Base-by-base conservation (phyloP, 2,797 vertebrate species). In the Psittacula echo region DNA sequence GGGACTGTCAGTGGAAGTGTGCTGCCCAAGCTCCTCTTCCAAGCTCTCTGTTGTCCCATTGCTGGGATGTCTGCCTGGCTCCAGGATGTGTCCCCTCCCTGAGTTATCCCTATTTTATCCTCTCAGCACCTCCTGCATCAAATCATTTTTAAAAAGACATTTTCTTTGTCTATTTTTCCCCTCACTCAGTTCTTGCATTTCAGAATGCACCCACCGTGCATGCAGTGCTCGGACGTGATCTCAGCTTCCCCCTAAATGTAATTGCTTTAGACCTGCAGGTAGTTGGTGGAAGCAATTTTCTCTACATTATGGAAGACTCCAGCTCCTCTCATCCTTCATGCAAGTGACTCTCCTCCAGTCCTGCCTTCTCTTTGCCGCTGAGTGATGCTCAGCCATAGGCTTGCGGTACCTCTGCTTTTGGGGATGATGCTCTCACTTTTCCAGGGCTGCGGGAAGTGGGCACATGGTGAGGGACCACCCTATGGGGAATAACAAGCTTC, bases 271-370 rank as follows among this genome's bases (percentile, higher is more conserved):
- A 97, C 96, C 95, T 96, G 96, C 79, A 94, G 93, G 96, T 85
- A 94, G 97, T 94, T 97, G 97, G 95, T 50, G 77, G 97, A 97
- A 95, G 96, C 96, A 98, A 97, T 98, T 98, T 98, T 95, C 97
- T 96, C 95, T 96, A 93, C 95, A 83, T 97, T 97, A 97, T 3
- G 2, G 95, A 80, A 90, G 74, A 61, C 95, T 94, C 92, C 86
- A 65, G 96, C 91, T 94, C 83, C 76, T 89, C 89, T 93, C 87
- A 62, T 90, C 94, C 95, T 90, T 89, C 85, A 72, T 37, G 45
- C 70, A 60, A 91, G 85, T 90, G 47, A 7, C 32, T 81, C 66
- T 75, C 41, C 58, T 11, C 9, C 13, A 48, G 61, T n/a, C 50
- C 50, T 47, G n/a, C 47, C 9, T 27, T 85, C 50, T 41, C 70